Percentiles rank a stretch among this genome's conserved stretches.
Conservation (phyloP, 2,888 invertebrate genomes). For the Caenorhabditis virilis region DNA sequence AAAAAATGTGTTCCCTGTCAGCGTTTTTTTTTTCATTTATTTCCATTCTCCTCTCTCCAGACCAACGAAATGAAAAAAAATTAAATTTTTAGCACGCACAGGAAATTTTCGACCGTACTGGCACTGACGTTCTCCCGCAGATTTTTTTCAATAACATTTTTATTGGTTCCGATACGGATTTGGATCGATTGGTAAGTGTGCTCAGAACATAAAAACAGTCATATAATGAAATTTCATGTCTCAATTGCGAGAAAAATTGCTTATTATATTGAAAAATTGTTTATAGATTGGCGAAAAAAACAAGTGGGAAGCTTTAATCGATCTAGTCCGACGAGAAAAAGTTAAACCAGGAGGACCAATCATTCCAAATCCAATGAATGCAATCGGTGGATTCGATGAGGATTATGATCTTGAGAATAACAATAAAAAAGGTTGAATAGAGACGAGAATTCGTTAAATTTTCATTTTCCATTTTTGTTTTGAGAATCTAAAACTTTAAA, state of each 20-base stretch:
- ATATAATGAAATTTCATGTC: no score
- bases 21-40: conserved; percentile 1
- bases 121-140: conserved; percentile 69
- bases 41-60: no score
- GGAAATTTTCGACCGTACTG: conserved; percentile 65
- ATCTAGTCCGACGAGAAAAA: conserved; percentile 56
- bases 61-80: no score
- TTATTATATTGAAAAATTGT: not conserved
- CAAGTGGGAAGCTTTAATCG: conserved; percentile 56
- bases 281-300: conserved; percentile 33
- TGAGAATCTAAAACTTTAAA: no score
- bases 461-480: no score
- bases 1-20: not conserved
- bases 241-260: no score
- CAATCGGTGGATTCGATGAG: conserved; percentile 33
- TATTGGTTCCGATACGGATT: conserved; percentile 69
- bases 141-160: conserved; percentile 70
- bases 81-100: conserved; percentile 59
- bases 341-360: conserved; percentile 27
- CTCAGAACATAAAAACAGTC: not conserved
- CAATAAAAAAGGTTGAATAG: conserved; percentile 23
- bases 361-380: conserved; percentile 34
- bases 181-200: conserved; percentile 67
- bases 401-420: conserved; percentile 29
- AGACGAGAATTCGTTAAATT: no score